Evolutionary conservation across 37 sponge, comb jelly and placozoan genomes (phyloP), one percentile per base, ranked within the genome.

Genomic region (Crambe crambe): DNA sequence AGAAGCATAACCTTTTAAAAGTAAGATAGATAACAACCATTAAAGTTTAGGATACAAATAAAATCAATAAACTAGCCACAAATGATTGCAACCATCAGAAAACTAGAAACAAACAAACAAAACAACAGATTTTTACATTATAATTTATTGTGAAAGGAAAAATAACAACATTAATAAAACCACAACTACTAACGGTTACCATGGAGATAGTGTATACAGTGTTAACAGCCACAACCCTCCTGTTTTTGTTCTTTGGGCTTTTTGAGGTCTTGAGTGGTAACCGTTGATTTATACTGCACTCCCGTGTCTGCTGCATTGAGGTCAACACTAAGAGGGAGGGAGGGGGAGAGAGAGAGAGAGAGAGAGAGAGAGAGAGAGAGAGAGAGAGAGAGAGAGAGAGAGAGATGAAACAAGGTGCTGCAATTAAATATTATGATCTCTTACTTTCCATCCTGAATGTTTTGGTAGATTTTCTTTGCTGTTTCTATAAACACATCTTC

Each of bases 401-500:
- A 9, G 56, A 54, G 54, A 30, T 42, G 78, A 51, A 31, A n/a
- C 31, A 70, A 30, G 54, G 20, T 58, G 34, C n/a, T n/a, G 29
- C 34, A 66, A 34, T 27, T 18, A n/a, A 27, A 22, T 18, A 15
- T 1, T 39, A 12, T 41, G 20, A 35, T n/a, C 37, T 27, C 84
- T 75, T 43, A 96, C 97, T 91, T 96, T 76, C 99, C 99, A 86
- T 96, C 96, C 79, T 96, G 94, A 38, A 98, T 98, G 74, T 96
- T 98, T 81, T 98, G 99, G 70, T 96, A 96, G 42, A 98, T 98
- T 79, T 88, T 98, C 76, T 93, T 93, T 26, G 99, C 96, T 64
- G 99, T 98, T 41, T 98, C 99, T 38, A 98, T 86, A 71, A 96
- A 98, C n/a, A 96, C 96, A 80, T 98, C 99, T 77, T 98, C 99